A percentile compares a stretch with the other conserved stretches of the same genome.
phyloP scores from a whole-genome alignment of 2,797 vertebrate genomes.

The Gobio occitaniae region DNA sequence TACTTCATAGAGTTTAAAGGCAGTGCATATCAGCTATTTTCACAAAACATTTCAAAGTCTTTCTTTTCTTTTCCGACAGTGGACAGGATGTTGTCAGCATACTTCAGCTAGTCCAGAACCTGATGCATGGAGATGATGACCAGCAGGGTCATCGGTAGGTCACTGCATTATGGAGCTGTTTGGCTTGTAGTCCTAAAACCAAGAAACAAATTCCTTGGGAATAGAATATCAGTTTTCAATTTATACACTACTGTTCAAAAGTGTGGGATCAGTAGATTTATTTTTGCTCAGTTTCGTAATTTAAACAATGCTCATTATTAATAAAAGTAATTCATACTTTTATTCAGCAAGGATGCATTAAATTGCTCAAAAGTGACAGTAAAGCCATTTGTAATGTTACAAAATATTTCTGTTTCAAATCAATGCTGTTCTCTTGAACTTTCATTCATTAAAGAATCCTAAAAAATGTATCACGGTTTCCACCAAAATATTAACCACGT shows the following conservation, averaged over 20 bases:
- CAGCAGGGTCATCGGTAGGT: slow-evolving; percentile 81
- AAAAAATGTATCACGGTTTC: not conserved
- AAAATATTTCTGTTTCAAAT: not conserved
- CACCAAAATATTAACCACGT: not conserved
- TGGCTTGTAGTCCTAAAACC: not conserved
- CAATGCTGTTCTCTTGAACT: not conserved
- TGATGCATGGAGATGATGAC: slow-evolving; percentile 91
- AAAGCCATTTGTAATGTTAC: not conserved
- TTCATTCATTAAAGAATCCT: not conserved
- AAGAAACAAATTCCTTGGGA: not conserved
- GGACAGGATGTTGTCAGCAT: slow-evolving; percentile 91
- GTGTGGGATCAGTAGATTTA: not conserved
- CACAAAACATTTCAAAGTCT: not conserved
- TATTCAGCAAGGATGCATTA: not conserved
- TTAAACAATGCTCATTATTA: not conserved
- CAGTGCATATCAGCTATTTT: not conserved
- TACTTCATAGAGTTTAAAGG: not conserved
- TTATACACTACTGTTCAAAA: not conserved
- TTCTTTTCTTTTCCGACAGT: slow-evolving; percentile 68
- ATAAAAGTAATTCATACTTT: not conserved
- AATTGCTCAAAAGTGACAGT: not conserved
- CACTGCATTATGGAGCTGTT: not conserved
- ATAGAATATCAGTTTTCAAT: not conserved
- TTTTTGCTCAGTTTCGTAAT: not conserved
- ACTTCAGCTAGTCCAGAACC: slow-evolving; percentile 91